A percentile compares a stretch with the other conserved stretches of the same genome.
phyloP scores from a whole-genome alignment of 2,797 vertebrate genomes.

The Euthynnus affinis region DNA sequence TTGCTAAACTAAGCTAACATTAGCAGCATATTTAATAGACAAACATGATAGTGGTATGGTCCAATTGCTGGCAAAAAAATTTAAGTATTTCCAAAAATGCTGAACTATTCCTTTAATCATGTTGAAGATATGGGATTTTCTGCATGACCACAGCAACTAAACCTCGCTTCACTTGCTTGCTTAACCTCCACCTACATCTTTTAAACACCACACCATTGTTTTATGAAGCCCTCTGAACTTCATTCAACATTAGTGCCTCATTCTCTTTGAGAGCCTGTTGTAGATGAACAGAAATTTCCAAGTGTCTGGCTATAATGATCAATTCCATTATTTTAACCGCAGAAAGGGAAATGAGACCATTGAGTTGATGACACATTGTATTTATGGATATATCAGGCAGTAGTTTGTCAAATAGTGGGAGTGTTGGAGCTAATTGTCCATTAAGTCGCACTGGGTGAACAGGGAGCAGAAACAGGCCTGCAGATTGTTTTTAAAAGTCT shows the following conservation, averaged over 20 bases:
- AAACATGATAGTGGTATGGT: neutral
- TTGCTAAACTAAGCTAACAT: too few relatives aligned
- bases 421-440: slow-evolving; percentile 8
- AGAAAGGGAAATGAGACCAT: slow-evolving; percentile 5
- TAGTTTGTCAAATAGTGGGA: slow-evolving; percentile 1
- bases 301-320: neutral
- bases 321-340: neutral
- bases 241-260: neutral
- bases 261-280: neutral
- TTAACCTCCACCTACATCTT: neutral
- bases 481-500: slow-evolving; percentile 19
- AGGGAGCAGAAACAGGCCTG: slow-evolving; percentile 11
- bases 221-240: neutral
- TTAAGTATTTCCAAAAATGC: neutral
- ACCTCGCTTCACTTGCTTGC: neutral
- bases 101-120: neutral
- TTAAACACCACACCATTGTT: neutral
- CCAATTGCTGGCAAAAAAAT: neutral
- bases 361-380: neutral
- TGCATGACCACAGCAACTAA: neutral
- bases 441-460: neutral
- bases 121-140: neutral
- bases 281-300: slow-evolving; percentile 6
- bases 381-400: slow-evolving; percentile 14
- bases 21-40: neutral